Evolutionary conservation across 2,888 invertebrate genomes (phyloP).

Genomic region (Brenthis ino): DNA sequence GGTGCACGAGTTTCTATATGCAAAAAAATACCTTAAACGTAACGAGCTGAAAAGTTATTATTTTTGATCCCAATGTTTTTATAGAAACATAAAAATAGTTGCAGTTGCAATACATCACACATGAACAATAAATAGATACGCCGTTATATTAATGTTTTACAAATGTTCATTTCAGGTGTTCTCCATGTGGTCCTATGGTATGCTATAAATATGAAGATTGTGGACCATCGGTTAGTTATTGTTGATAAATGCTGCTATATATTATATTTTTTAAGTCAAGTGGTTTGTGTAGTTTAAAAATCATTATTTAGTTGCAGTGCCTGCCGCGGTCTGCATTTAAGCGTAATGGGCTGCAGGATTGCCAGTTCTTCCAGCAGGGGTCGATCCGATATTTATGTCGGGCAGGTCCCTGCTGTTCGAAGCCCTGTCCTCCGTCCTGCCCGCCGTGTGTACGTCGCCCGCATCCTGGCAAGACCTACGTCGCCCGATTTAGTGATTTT

Average conservation of each 20-base stretch:
- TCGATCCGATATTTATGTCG: slow-evolving; percentile 78
- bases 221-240: slow-evolving; percentile 69
- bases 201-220: slow-evolving; percentile 80
- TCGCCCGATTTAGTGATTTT: slow-evolving; percentile 77
- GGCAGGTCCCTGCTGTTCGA: slow-evolving; percentile 57
- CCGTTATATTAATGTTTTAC: not conserved
- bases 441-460: slow-evolving; percentile 76
- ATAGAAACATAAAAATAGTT: no score
- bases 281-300: slow-evolving; percentile 1
- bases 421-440: slow-evolving; percentile 69
- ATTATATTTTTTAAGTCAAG: not conserved
- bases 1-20: no score
- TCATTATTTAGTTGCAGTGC: slow-evolving; percentile 67
- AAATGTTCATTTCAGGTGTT: slow-evolving; percentile 60
- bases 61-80: no score
- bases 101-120: no score
- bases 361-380: slow-evolving; percentile 78
- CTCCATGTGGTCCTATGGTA: slow-evolving; percentile 76
- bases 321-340: slow-evolving; percentile 79
- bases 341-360: slow-evolving; percentile 78
- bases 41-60: no score
- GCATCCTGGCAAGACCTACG: slow-evolving; percentile 76
- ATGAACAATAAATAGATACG: not conserved
- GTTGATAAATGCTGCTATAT: not conserved
- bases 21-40: no score